These are phyloP conservation scores for Alectura lathami DNA, from an alignment of 2,113 vertebrate genomes.

Conservation along the genomic window DNA sequence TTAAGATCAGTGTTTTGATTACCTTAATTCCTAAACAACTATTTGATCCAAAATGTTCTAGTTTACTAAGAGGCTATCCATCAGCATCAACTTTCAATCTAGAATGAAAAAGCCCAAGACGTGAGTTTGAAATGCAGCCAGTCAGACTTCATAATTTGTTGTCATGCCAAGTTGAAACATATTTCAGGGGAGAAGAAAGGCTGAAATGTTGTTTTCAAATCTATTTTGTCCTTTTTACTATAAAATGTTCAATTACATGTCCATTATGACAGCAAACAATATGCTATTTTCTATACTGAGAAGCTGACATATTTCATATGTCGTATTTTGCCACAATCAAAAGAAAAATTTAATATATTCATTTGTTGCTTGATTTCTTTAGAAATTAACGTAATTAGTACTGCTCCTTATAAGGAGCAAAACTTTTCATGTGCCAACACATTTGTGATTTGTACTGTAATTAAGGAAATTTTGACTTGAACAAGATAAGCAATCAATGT, in stretches of 20 bases:
- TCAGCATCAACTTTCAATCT: not conserved
- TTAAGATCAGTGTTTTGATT: not conserved
- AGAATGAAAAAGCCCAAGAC: not conserved
- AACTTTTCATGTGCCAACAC: not conserved
- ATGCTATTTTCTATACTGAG: not conserved
- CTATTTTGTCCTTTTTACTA: not conserved
- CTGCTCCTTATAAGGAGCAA: not conserved
- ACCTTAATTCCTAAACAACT: not conserved
- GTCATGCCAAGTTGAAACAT: not conserved
- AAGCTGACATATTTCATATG: not conserved
- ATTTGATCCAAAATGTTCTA: not conserved
- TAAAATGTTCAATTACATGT: not conserved
- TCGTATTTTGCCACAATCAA: not conserved
- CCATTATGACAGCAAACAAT: not conserved
- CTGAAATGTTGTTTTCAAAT: not conserved
- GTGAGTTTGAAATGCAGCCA: slow-evolving; percentile 33
- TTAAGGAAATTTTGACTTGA: not conserved
- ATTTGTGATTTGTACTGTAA: not conserved
- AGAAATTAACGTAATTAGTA: not conserved
- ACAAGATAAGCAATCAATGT: not conserved
- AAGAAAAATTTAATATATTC: not conserved
- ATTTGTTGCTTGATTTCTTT: not conserved
- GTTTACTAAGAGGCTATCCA: slow-evolving; percentile 2
- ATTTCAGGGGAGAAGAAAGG: not conserved
- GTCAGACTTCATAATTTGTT: slow-evolving; percentile 8